Percentiles rank a stretch among this genome's conserved stretches.
phyloP scores from a whole-genome alignment of 1,140 invertebrate species.

The Battus philenor region DNA sequence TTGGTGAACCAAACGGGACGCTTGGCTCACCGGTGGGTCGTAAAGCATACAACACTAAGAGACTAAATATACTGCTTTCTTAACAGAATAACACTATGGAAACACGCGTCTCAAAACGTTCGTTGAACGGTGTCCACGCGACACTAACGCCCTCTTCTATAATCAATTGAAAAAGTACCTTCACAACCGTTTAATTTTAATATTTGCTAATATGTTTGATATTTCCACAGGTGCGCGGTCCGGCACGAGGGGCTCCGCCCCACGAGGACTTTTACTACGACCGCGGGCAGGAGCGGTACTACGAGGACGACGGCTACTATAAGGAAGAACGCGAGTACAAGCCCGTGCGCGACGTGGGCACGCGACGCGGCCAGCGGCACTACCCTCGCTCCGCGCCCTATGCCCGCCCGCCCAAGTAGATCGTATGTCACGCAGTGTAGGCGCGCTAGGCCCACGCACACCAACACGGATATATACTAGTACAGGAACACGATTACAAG shows the following conservation, averaged over 20 bases:
- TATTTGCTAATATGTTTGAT: too few species aligned
- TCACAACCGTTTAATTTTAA: too few species aligned
- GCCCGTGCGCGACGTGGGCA: conserved; percentile 50
- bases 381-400: conserved; percentile 35
- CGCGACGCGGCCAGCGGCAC: conserved; percentile 38
- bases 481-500: not conserved
- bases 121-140: too few species aligned
- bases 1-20: too few species aligned
- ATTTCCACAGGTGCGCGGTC: conserved; percentile 55
- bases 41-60: too few species aligned
- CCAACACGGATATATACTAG: not conserved
- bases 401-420: conserved; percentile 52
- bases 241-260: conserved; percentile 27
- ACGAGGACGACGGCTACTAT: conserved; percentile 53
- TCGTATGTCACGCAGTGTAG: conserved; percentile 18
- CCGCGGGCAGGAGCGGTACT: conserved; percentile 46
- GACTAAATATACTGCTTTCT: too few species aligned
- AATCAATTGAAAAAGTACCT: too few species aligned
- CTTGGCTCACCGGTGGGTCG: too few species aligned
- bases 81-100: too few species aligned
- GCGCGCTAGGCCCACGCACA: not conserved
- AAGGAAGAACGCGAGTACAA: conserved; percentile 61
- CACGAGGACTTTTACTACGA: conserved; percentile 60
- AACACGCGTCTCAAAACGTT: too few species aligned
- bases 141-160: too few species aligned